A percentile compares a stretch with the other conserved stretches of the same genome.
These are phyloP conservation scores for Tupaia chinensis DNA, from an alignment of 2,113 vertebrate species.

Conservation along the genomic window DNA sequence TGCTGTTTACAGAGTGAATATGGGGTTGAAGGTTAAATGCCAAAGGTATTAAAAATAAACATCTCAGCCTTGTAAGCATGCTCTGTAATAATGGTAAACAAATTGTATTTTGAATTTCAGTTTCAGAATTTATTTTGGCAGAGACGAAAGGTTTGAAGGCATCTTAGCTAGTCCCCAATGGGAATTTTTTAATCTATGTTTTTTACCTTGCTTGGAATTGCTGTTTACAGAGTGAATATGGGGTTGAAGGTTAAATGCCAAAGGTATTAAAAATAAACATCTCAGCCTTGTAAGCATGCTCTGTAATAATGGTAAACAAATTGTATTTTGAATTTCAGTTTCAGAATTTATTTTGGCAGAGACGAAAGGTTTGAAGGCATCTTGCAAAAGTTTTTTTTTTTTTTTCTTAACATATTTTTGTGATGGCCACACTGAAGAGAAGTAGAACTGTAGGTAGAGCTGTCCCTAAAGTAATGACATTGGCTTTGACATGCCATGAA, in stretches of 20 bases:
- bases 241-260: conserved; percentile 72
- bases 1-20: conserved; percentile 73
- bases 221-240: conserved; percentile 72
- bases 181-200: background rate
- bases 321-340: conserved; percentile 70
- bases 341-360: conserved; percentile 69
- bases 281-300: conserved; percentile 60
- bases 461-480: background rate
- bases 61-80: conserved; percentile 52
- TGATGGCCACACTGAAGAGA: conserved; percentile 22
- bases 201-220: conserved; percentile 51
- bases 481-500: background rate
- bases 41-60: conserved; percentile 74
- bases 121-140: conserved; percentile 69
- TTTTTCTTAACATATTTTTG: background rate
- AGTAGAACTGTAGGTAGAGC: background rate
- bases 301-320: conserved; percentile 69
- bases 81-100: conserved; percentile 71
- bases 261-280: conserved; percentile 75
- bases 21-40: conserved; percentile 71
- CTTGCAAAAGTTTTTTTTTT: background rate
- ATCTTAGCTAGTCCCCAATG: too few species aligned
- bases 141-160: too few species aligned
- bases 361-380: conserved; percentile 37
- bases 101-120: conserved; percentile 72